Evolutionary conservation across 2,888 invertebrate genomes (phyloP), one percentile per base, ranked within the genome.

Genomic region (Metellina segmentata): DNA sequence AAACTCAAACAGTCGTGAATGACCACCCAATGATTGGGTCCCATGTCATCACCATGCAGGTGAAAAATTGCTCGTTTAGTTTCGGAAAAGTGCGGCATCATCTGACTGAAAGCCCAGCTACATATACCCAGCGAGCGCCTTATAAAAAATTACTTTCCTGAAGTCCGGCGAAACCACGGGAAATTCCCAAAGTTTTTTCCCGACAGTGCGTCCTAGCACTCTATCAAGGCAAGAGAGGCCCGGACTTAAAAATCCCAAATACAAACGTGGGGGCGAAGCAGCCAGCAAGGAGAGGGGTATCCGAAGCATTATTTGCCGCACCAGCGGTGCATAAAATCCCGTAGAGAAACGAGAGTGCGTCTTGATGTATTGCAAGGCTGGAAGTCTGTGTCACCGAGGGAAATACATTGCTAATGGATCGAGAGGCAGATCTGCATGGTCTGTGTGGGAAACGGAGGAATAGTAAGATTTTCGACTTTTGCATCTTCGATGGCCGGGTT

Each of bases 391-490:
- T 87, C 91, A 91, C 91, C 87, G 72, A 72, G 91, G 91, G 91
- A 91, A 91, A 91, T 91, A 87, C 91, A 91, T 77, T 87, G 91
- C 91, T 91, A 91, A 91, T 91, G 91, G 91, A 91, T 91, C 91
- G 91, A 19, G 79, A 61, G 86, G 19, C 74, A 87, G 91, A 91
- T 91, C 91, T 91, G 87, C 91, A 91, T 91, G 91, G 91, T 71
- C 83, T 82, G 81, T 74, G 85, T 90, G 85, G 85, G 90, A 81
- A 85, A 81, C 48, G 86, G 52, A 69, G 70, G 71, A 86, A 79
- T 90, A 90, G 90, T 87, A 78, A 91, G 91, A 91, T 91, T 91
- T 91, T 78, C 70, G 85, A 81, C 89, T 90, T 90, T 85, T 91
- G 87, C 87, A 87, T 91, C 90, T 91, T 85, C 77, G 90, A 90